A percentile compares a stretch with the other conserved stretches of the same genome.
These are phyloP conservation scores for Ichneumon xanthorius DNA, from an alignment of 2,888 invertebrate species.

Conservation along the genomic window DNA sequence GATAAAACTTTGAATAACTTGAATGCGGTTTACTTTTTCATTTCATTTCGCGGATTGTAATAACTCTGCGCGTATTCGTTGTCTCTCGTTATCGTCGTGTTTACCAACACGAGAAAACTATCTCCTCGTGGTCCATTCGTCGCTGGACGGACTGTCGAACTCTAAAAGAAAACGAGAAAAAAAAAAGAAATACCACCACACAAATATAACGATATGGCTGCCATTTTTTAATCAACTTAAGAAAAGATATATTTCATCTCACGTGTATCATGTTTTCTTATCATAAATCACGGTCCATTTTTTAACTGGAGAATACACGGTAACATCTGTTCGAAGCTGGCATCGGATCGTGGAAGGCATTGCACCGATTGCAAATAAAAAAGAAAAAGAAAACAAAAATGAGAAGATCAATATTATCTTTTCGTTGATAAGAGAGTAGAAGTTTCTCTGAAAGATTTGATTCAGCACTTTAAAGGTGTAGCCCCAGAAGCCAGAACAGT, in stretches of 20 bases:
- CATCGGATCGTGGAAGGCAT: constrained; percentile 29
- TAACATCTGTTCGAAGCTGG: constrained; percentile 35
- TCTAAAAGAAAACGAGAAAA: constrained; percentile 25
- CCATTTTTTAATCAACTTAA: constrained; percentile 77
- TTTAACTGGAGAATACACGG: constrained; percentile 38
- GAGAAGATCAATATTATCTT: constrained; percentile 8
- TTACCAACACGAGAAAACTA: not conserved
- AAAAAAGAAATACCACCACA: constrained; percentile 54
- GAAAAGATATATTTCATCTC: constrained; percentile 65
- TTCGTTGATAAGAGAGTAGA: constrained; percentile 29
- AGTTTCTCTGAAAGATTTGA: constrained; percentile 60
- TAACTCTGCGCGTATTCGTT: not conserved
- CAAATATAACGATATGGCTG: constrained; percentile 77
- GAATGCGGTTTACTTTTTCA: not conserved
- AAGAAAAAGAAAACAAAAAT: not conserved
- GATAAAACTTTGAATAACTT: constrained; percentile 23
- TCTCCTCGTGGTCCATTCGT: constrained; percentile 32
- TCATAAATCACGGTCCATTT: constrained; percentile 65
- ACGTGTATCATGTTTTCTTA: constrained; percentile 72
- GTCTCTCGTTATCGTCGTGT: constrained; percentile 1
- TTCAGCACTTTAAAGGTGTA: constrained; percentile 60
- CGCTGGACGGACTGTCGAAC: constrained; percentile 41
- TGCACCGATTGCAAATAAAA: constrained; percentile 9
- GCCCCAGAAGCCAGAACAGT: constrained; percentile 51
- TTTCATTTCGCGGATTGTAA: not conserved